Evolutionary conservation across 2,113 vertebrate genomes (phyloP).

Genomic region (Elaphurus davidianus): DNA sequence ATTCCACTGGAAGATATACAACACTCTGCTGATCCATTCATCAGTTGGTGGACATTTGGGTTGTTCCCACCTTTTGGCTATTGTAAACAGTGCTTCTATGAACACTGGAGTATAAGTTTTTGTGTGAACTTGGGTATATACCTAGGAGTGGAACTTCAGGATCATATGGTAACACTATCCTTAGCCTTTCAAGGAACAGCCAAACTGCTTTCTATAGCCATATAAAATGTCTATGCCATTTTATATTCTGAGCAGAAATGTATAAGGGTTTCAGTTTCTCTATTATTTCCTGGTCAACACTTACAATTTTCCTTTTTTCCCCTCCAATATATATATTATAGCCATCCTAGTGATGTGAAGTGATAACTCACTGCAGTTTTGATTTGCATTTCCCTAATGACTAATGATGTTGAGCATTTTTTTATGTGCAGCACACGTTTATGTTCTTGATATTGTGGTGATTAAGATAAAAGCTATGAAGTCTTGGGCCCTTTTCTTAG

Average conservation of each 20-base stretch:
- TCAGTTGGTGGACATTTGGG: background rate
- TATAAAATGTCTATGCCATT: background rate
- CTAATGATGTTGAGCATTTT: background rate
- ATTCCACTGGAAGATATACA: background rate
- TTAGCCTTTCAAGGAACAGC: background rate
- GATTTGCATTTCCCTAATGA: background rate
- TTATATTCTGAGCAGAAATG: background rate
- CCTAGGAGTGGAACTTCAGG: background rate
- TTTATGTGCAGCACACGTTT: background rate
- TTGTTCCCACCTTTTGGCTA: background rate
- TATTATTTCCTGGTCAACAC: background rate
- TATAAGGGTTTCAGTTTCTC: background rate
- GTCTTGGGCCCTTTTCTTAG: background rate
- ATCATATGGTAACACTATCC: background rate
- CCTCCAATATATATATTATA: background rate
- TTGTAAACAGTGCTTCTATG: background rate
- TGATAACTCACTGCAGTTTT: background rate
- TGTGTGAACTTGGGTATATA: background rate
- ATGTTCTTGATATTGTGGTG: background rate
- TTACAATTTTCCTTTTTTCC: background rate
- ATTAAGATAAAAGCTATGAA: background rate
- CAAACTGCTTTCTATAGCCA: background rate
- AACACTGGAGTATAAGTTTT: background rate
- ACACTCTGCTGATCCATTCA: background rate
- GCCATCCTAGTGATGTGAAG: background rate